Base-by-base conservation (phyloP, 2,113 vertebrate genomes). In the Damaliscus lunatus region DNA sequence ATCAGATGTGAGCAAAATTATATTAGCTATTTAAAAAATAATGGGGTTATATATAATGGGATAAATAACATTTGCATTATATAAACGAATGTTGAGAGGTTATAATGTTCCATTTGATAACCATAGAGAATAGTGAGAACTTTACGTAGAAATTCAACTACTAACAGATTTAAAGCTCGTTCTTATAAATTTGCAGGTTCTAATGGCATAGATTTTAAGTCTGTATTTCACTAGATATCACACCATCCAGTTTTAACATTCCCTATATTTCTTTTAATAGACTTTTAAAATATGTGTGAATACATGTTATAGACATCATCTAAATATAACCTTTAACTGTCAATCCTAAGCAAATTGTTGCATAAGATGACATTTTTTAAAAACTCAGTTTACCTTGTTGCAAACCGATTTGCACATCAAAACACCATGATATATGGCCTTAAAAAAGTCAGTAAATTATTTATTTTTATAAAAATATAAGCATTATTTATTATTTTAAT, bases 111-210 rank as follows among this genome's bases (percentile, higher is more conserved):
- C 40, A 59, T 81, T 93, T 96, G 82, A 81, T 93, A 86, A 13
- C 16, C 48, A 60, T 15, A 83, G 55, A 93, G 29, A 95, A 95
- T 82, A 80, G 36, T 78, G 89, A 64, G 48, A 88, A 89, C 8
- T 83, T 92, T 91, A 81, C 16, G 23, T 85, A 92, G 40, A 96
- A 97, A 96, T 96, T 95, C 59, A 96, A 40, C 29, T 98, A 46
- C 78, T 67, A 59, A 86, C 85, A 12, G 62, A 85, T 93, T 92
- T 91, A 81, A 95, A 96, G 19, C 77, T 90, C 16, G 40, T 86
- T 97, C 78, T 96, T 96, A 95, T 36, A 82, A 80, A 87, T 83
- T 71, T 83, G 11, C 29, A 82, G 62, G 36, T 95, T 94, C 78
- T 94, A 6, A 87, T 95, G 90, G 90, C 53, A 67, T 11, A 57